Percentiles rank a stretch among this genome's conserved stretches.
Evolutionary conservation across 2,888 invertebrate species (phyloP).

Genomic region (Thalpophila matura): DNA sequence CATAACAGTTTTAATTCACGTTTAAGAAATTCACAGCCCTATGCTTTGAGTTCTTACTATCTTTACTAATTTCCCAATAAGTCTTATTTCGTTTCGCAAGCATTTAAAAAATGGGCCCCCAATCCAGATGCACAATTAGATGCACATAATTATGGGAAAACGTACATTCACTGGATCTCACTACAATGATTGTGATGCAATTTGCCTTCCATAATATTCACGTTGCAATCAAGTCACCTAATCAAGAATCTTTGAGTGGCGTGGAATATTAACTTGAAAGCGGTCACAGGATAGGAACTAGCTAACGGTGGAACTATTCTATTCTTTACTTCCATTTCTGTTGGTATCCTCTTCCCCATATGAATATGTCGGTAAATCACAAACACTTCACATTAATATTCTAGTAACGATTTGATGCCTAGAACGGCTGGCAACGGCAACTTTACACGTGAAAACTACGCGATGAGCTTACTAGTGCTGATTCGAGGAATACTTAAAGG

Average conservation of each 20-base stretch:
- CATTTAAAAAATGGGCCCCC: too few relatives aligned
- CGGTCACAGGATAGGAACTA: not conserved
- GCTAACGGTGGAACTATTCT: slow-evolving; percentile 17
- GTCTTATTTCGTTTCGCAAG: too few relatives aligned
- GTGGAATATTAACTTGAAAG: slow-evolving; percentile 4
- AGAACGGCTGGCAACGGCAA: slow-evolving; percentile 27
- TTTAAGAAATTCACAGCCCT: too few relatives aligned
- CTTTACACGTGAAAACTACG: slow-evolving; percentile 27
- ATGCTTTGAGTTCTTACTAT: too few relatives aligned
- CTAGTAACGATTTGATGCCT: slow-evolving; percentile 11
- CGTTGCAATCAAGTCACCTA: not conserved
- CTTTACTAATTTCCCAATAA: too few relatives aligned
- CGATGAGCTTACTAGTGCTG: slow-evolving; percentile 22
- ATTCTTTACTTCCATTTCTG: slow-evolving; percentile 5
- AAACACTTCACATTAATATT: slow-evolving; percentile 36
- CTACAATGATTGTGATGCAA: not conserved
- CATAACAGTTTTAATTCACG: too few relatives aligned
- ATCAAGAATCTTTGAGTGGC: too few relatives aligned
- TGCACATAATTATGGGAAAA: too few relatives aligned
- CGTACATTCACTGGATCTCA: too few relatives aligned
- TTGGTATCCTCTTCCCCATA: slow-evolving; percentile 8
- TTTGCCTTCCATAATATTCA: not conserved
- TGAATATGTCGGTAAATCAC: slow-evolving; percentile 12
- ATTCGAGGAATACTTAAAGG: not conserved
- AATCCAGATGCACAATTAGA: too few relatives aligned